Evolutionary conservation across 2,888 invertebrate genomes (phyloP), one percentile per base, ranked within the genome.

Genomic region (Sisyra nigra): DNA sequence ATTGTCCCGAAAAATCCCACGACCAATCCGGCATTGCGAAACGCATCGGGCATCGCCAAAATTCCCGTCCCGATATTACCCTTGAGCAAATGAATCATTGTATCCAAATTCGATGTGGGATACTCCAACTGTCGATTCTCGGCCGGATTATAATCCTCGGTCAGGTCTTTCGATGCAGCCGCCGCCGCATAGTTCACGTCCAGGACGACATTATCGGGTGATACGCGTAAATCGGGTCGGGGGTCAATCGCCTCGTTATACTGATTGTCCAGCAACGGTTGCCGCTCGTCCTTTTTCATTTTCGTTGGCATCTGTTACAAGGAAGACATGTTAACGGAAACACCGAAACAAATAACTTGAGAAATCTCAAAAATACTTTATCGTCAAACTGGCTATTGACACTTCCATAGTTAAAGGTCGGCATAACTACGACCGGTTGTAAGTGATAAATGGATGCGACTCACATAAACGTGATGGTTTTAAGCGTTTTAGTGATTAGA

Each of bases 41-140:
- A 86, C 11, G 92, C 93, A 64, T 89, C 80, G 3, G 97, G 96
- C 86, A 98, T 89, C 6, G 97, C 96, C 50, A 97, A 67, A 51
- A 97, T 92, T 3, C 97, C 97, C 1, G 96, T 94, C 6, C 94
- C 94, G 17, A 32, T 36, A 29, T 48, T 62, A 47, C 34, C 80
- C 60, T 81, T 81, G 31, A 82, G 61, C 48, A 81, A 63, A 57
- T 80, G 80, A 50, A 81, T 75, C 59, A 81, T 68, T 2, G 84
- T 83, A 55, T 83, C 82, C 52, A 78, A 69, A 63, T 83, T 88
- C 49, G 84, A 82, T 3, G 85, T 84, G 1, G 85, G 84, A 61
- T 84, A 77, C 54, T 82, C 81, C 51, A 84, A 60, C 44, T 72
- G 69, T 52, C 84, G 68, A 57, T 82, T 78, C 13, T 73, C 63